A percentile compares a stretch with the other conserved stretches of the same genome.
Conservation (phyloP, 1,140 invertebrate species). For the Cotesia vestalis region DNA sequence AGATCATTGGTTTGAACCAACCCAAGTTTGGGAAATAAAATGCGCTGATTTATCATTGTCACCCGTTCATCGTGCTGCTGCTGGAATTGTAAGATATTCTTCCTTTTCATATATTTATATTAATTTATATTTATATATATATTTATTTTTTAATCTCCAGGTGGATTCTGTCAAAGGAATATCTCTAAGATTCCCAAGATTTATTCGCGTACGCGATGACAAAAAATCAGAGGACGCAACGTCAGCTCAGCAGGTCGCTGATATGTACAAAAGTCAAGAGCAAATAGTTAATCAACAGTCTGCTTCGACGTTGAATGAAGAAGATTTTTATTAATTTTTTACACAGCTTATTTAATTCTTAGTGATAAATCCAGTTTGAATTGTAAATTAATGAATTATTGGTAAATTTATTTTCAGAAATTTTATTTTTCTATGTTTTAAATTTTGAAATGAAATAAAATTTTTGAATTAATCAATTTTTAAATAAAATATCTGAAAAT, state of each 20-base stretch:
- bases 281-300: conserved; percentile 84
- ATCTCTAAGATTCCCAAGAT: conserved; percentile 95
- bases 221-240: conserved; percentile 95
- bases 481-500: no score
- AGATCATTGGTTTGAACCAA: conserved; percentile 95
- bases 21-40: conserved; percentile 97
- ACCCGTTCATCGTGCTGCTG: conserved; percentile 89
- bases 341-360: neutral
- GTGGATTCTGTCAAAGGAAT: conserved; percentile 93
- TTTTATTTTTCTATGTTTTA: no score
- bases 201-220: conserved; percentile 91
- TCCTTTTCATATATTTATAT: neutral
- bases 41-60: conserved; percentile 98
- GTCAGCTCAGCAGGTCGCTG: conserved; percentile 83
- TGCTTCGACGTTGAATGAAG: conserved; percentile 60
- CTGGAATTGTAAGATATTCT: conserved; percentile 25
- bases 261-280: conserved; percentile 89
- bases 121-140: conserved; percentile 20
- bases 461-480: no score
- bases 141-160: conserved; percentile 55
- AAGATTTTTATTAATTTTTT: conserved; percentile 75
- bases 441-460: no score
- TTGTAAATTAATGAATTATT: no score
- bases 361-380: no score
- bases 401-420: neutral